Percentiles rank a stretch among this genome's conserved stretches.
Conservation (phyloP, 2,888 invertebrate species). For the Coelopa pilipes region DNA sequence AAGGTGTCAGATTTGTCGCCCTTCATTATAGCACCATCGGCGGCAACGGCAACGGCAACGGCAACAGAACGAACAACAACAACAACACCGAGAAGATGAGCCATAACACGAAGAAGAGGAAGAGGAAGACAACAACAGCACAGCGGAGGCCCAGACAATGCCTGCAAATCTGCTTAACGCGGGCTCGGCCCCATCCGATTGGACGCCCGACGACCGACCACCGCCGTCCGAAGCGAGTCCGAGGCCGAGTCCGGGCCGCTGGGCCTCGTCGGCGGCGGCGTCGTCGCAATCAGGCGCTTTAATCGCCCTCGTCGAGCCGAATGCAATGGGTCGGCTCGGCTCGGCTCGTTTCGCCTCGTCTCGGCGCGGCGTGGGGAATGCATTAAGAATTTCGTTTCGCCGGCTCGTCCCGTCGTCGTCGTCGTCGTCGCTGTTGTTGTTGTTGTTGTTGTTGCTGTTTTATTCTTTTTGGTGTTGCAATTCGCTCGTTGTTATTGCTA, state of each 20-base stretch:
- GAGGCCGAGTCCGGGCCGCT: background rate
- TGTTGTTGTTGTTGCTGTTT: background rate
- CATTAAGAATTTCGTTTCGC: background rate
- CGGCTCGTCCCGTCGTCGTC: background rate
- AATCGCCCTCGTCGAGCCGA: too few species aligned
- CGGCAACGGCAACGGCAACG: slow-evolving; percentile 12
- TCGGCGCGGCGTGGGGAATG: too few species aligned
- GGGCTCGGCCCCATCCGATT: too few species aligned
- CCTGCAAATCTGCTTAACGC: slow-evolving; percentile 28
- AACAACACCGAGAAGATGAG: background rate
- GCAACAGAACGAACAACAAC: slow-evolving; percentile 18
- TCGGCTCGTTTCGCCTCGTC: background rate
- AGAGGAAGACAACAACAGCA: background rate
- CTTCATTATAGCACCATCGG: slow-evolving; percentile 59
- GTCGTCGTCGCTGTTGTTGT: background rate
- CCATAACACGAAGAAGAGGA: background rate
- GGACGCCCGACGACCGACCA: background rate
- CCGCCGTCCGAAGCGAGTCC: background rate
- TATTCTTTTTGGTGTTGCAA: background rate
- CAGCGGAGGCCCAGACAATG: background rate
- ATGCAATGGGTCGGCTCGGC: too few species aligned
- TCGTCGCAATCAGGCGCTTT: background rate
- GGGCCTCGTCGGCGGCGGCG: background rate
- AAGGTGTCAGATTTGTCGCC: slow-evolving; percentile 67
- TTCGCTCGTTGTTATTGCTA: slow-evolving; percentile 12